phyloP scores from a whole-genome alignment of 1,140 invertebrate species.

The Eufriesea mexicana region DNA sequence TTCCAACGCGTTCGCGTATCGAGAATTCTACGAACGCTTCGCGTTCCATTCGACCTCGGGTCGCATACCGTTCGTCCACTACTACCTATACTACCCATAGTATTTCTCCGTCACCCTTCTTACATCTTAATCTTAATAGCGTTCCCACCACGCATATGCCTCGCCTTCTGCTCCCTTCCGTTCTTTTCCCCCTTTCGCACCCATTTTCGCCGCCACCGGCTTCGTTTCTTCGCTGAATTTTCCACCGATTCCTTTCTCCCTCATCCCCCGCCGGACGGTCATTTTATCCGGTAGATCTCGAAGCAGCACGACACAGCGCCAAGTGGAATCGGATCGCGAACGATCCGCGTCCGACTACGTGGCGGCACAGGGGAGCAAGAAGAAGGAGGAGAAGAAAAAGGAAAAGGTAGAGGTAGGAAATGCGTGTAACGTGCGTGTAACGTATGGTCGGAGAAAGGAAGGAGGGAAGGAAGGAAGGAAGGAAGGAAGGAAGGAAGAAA shows the following conservation, averaged over 20 bases:
- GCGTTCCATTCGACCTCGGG: constrained; percentile 69
- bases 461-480: not conserved
- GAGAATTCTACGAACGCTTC: constrained; percentile 75
- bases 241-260: too few species aligned
- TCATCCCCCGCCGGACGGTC: too few species aligned
- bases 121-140: constrained; percentile 41
- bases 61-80: constrained; percentile 68
- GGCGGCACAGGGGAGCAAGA: not conserved
- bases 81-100: not conserved
- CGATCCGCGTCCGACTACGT: not conserved
- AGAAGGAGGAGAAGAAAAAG: not conserved
- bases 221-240: too few species aligned
- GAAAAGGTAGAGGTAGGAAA: too few species aligned
- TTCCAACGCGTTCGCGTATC: constrained; percentile 73
- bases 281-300: not conserved
- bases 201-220: not conserved
- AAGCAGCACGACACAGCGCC: too few species aligned
- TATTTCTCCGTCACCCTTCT: constrained; percentile 9
- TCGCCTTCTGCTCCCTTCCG: not conserved
- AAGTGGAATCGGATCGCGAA: not conserved
- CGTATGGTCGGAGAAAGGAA: not conserved
- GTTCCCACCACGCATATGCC: not conserved
- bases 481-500: not conserved
- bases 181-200: too few species aligned
- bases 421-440: too few species aligned